A percentile compares a stretch with the other conserved stretches of the same genome.
Evolutionary conservation across 35 echinoderm and acorn worm species (phyloP).

Genomic region (Lytechinus variegatus): DNA sequence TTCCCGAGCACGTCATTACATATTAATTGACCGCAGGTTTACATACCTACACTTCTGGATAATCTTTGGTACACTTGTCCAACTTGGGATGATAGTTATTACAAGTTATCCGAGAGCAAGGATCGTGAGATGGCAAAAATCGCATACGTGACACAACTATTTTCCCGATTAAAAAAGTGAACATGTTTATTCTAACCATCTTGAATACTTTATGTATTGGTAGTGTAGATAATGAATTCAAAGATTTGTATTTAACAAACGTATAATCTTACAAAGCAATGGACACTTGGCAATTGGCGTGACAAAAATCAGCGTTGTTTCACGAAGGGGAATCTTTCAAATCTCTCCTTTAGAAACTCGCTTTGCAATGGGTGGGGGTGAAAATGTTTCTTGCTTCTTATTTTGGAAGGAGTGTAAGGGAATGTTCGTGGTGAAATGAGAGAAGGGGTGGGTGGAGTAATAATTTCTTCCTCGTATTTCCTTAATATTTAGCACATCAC

Average conservation of each 20-base stretch:
- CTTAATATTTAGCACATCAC: too few relatives aligned
- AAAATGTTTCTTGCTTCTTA: too few relatives aligned
- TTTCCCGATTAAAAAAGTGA: background rate
- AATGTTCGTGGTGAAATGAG: too few relatives aligned
- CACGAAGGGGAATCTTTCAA: too few relatives aligned
- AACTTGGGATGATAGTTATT: background rate
- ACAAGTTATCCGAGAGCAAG: background rate
- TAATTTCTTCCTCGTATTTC: too few relatives aligned
- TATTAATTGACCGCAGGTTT: background rate
- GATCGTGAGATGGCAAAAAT: background rate
- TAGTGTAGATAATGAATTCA: background rate
- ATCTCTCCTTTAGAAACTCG: too few relatives aligned
- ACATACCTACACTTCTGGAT: background rate
- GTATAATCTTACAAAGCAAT: too few relatives aligned
- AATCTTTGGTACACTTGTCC: background rate
- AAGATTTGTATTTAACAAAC: background rate
- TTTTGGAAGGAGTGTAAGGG: too few relatives aligned
- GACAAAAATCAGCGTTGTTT: too few relatives aligned
- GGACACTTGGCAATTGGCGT: too few relatives aligned
- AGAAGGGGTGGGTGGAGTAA: too few relatives aligned
- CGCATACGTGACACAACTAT: background rate
- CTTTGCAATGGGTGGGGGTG: too few relatives aligned
- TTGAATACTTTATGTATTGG: background rate
- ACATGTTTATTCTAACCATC: background rate
- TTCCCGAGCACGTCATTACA: background rate